Conservation (phyloP, 2,797 vertebrate genomes). For the Lithobates sylvaticus region DNA sequence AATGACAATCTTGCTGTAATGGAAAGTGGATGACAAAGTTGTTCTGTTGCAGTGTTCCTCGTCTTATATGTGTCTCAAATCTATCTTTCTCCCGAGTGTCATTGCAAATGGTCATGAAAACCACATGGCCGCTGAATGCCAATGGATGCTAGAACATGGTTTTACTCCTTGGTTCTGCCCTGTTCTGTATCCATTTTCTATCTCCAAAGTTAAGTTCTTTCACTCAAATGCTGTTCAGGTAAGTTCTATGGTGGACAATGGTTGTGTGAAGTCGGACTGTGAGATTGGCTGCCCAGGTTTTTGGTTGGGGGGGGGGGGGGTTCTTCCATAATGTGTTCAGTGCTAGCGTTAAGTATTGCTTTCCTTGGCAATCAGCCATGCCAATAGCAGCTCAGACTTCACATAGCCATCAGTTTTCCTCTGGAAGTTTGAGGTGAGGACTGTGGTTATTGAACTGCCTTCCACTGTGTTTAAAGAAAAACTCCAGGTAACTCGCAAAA, state of each 20-base stretch:
- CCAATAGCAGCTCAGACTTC: not conserved
- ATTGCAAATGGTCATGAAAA: not conserved
- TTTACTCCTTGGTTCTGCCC: too few relatives aligned
- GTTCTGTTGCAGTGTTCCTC: not conserved
- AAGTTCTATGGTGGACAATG: not conserved
- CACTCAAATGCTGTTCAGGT: not conserved
- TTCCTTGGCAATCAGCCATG: too few relatives aligned
- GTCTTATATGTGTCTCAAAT: slow-evolving; percentile 2
- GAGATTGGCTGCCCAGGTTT: too few relatives aligned
- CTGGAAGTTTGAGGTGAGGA: not conserved
- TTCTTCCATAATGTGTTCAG: too few relatives aligned
- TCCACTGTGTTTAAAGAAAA: too few relatives aligned
- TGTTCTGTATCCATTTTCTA: too few relatives aligned
- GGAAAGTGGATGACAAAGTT: not conserved
- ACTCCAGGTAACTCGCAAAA: not conserved
- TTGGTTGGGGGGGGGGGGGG: too few relatives aligned
- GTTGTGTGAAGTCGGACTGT: not conserved
- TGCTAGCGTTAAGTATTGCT: too few relatives aligned
- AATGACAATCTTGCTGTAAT: slow-evolving; percentile 38
- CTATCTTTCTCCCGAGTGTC: slow-evolving; percentile 23
- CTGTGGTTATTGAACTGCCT: too few relatives aligned
- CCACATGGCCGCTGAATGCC: not conserved
- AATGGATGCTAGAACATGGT: not conserved
- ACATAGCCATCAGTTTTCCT: too few relatives aligned
- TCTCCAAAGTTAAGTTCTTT: too few relatives aligned